These are phyloP conservation scores for Nesidiocoris tenuis DNA, from an alignment of 2,888 invertebrate genomes.

Conservation along the genomic window DNA sequence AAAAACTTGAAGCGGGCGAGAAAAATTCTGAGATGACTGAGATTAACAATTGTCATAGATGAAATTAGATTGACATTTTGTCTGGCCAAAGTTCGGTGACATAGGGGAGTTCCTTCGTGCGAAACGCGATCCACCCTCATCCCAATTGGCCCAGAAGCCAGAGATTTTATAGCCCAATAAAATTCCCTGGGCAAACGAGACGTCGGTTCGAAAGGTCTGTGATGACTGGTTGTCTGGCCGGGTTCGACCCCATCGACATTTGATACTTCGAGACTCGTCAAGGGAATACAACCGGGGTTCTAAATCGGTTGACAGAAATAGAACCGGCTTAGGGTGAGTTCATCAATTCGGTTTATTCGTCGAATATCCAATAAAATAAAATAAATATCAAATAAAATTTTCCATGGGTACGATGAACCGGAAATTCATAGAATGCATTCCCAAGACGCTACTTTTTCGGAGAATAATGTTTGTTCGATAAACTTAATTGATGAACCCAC, in stretches of 20 bases:
- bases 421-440: background rate
- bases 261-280: background rate
- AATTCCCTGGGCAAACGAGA: conserved; percentile 19
- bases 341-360: background rate
- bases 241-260: too few species aligned
- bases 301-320: background rate
- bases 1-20: too few species aligned
- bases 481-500: too few species aligned
- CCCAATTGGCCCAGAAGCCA: background rate
- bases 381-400: too few species aligned
- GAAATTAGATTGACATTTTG: too few species aligned
- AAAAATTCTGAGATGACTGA: too few species aligned
- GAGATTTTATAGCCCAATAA: conserved; percentile 1
- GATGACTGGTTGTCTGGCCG: too few species aligned
- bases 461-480: background rate
- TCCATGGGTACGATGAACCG: too few species aligned
- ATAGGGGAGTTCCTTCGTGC: background rate
- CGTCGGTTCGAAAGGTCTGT: background rate
- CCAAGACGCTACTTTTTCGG: background rate
- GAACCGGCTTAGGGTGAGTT: background rate
- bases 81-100: too few species aligned
- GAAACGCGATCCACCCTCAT: background rate
- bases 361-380: too few species aligned
- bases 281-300: background rate
- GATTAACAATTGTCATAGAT: too few species aligned